Evolutionary conservation across 2,113 vertebrate genomes (phyloP).

Genomic region (Mobula birostris): DNA sequence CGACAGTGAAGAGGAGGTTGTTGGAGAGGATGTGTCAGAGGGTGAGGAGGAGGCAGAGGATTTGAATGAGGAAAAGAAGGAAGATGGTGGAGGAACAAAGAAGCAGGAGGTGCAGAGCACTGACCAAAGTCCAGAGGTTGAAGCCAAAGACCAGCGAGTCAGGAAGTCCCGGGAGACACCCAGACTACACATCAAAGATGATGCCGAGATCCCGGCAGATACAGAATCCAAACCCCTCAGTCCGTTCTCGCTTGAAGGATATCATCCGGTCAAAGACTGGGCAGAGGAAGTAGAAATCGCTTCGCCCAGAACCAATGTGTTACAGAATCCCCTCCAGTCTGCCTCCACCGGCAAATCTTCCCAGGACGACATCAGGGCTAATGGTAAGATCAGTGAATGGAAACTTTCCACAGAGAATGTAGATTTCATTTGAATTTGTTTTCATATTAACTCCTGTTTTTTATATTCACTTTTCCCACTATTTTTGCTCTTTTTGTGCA

Average conservation of each 20-base stretch:
- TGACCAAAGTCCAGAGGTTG: not conserved
- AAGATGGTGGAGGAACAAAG: conserved; percentile 40
- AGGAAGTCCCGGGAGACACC: conserved; percentile 43
- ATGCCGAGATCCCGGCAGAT: accelerated
- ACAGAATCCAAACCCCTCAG: conserved; percentile 49
- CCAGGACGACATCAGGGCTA: not conserved
- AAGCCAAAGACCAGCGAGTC: conserved; percentile 54
- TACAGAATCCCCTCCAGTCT: conserved; percentile 54
- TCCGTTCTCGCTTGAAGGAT: conserved; percentile 61
- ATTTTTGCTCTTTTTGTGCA: too few relatives aligned
- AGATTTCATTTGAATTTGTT: not conserved
- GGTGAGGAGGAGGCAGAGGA: conserved; percentile 34
- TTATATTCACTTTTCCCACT: too few relatives aligned
- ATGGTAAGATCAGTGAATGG: not conserved
- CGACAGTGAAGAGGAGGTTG: conserved; percentile 47
- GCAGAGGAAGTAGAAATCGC: conserved; percentile 82
- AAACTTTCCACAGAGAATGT: too few relatives aligned
- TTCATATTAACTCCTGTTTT: not conserved
- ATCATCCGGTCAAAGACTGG: conserved; percentile 73
- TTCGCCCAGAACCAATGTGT: conserved; percentile 60
- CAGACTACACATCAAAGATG: conserved; percentile 17
- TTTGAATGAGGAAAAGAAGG: conserved; percentile 40
- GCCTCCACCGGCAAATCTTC: conserved; percentile 26
- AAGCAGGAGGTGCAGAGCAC: conserved; percentile 39
- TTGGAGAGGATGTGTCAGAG: conserved; percentile 42